Base-by-base conservation (phyloP, 1,140 invertebrate genomes). In the Scylla paramamosain region DNA sequence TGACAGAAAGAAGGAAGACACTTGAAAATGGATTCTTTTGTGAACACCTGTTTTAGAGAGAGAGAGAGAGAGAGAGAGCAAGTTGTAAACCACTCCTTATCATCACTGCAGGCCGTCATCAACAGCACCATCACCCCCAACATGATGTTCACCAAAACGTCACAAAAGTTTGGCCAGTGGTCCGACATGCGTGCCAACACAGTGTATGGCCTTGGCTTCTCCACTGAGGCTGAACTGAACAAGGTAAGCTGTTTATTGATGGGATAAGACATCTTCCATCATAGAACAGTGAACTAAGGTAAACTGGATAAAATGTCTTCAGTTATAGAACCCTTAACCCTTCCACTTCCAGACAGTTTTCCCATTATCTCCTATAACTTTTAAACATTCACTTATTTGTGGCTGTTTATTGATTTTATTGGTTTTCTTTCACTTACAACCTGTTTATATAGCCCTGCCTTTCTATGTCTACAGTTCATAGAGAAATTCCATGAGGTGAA, bases 151-250 rank as follows among this genome's bases (percentile, higher is more conserved):
- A 99, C 99, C 83, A 99, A 99, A 97, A 99, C 99, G 16, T 99
- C 99, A 48, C 99, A 99, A 97, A 99, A 99, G 97, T 99, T 99
- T 97, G 99, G 99, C 2, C 99, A 99, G 97, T 99, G 99, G 99
- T 99, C 99, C 93, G 99, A 99, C 97, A 98, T 99, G 52, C 97
- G 99, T 95, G 99, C 99, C 10, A 99, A 99, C 97, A 99, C 99
- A 3, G 99, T 99, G 20, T 99, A 99, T 97, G 99, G 99, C 3
- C 97, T 99, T 88, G 99, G 99, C 14, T 99, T 99, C 97, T 98
- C 98, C 52, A 99, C 99, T 0, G 99, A 99, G 97, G 98, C 98
- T 89, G 99, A 99, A 97, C 97, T 99, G 86, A 99, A 98, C 96
- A 99, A 99, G 98, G 98, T 98, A 97, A 96, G 96, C 96, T 59